Base-by-base conservation (phyloP, 2,797 vertebrate genomes). In the Sebastes taczanowskii region DNA sequence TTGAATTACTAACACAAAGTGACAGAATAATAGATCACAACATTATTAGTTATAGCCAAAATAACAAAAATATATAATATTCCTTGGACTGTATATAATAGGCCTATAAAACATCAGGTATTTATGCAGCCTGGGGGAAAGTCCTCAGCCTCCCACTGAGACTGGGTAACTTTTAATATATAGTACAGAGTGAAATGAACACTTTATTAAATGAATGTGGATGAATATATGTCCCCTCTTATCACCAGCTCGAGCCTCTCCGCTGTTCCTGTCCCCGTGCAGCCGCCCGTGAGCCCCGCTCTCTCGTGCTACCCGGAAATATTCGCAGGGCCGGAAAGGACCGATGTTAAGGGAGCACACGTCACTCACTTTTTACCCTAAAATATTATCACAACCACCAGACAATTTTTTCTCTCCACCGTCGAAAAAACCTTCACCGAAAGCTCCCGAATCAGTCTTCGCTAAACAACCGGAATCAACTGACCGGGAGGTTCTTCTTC, bases 311-410 rank as follows among this genome's bases (percentile, higher is more conserved):
- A 95, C 93, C 95, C 95, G 95, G 96, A 96, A 96, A 95, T 90
- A 90, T 94, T 94, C 89, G 90, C 77, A 84, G 88, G 94, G 90
- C 95, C 96, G 96, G 96, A 96, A 96, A 95, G 94, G 94, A 94
- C 95, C 93, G 84, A 93, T 92, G 94, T 95, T 94, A 88, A 94
- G 94, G 88, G 95, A 92, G 94, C 94, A 94, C 95, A 96, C 96
- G 96, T 96, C 95, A 96, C 93, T 94, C 91, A 92, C 90, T 95
- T 92, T 42, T 94, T 93, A 91, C 91, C 90, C 90, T 89, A 95
- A 95, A 94, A 93, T 92, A 92, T 92, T 87, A 89, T 80, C 86
- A 91, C 89, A 38, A 38, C 94, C 94, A 93, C 85, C 88, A 88
- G 90, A 86, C 88, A 91, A 90, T 90, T 85, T 93, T 88, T 85